phyloP scores from a whole-genome alignment of 2,888 invertebrate genomes.

The Pristionchus exspectatus region DNA sequence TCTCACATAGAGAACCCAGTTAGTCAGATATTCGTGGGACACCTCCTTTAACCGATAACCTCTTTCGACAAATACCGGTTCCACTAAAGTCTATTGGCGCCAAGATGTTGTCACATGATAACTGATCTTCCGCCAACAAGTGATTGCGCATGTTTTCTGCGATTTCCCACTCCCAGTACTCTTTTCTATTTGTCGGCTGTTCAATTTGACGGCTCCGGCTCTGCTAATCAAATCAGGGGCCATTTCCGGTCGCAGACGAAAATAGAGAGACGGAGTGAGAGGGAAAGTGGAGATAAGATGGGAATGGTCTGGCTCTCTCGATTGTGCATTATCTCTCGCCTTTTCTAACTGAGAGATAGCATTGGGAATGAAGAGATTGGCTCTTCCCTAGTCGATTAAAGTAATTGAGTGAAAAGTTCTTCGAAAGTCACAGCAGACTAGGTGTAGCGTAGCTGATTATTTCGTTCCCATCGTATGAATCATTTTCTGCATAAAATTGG shows the following conservation, averaged over 20 bases:
- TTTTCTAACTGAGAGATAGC: neutral
- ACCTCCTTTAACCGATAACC: too few relatives aligned
- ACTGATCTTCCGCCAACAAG: neutral
- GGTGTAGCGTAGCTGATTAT: neutral
- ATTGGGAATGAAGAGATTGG: neutral
- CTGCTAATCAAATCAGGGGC: conserved; percentile 34
- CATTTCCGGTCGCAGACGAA: conserved; percentile 9
- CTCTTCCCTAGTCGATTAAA: neutral
- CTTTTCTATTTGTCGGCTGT: neutral
- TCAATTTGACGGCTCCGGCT: neutral
- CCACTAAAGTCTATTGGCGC: too few relatives aligned
- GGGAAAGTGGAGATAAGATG: neutral
- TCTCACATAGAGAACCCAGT: too few relatives aligned
- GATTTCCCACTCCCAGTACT: neutral
- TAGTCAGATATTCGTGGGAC: too few relatives aligned
- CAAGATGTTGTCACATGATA: neutral
- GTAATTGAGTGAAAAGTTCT: neutral
- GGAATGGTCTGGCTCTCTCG: neutral
- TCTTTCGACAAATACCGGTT: too few relatives aligned
- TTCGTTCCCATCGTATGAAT: neutral
- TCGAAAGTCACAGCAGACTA: neutral
- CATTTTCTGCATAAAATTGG: too few relatives aligned
- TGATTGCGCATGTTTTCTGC: neutral
- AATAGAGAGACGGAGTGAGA: conserved; percentile 3
- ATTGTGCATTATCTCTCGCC: neutral